A percentile compares a stretch with the other conserved stretches of the same genome.
Evolutionary conservation across 2,797 vertebrate genomes (phyloP).

Genomic region (Coreius guichenoti): DNA sequence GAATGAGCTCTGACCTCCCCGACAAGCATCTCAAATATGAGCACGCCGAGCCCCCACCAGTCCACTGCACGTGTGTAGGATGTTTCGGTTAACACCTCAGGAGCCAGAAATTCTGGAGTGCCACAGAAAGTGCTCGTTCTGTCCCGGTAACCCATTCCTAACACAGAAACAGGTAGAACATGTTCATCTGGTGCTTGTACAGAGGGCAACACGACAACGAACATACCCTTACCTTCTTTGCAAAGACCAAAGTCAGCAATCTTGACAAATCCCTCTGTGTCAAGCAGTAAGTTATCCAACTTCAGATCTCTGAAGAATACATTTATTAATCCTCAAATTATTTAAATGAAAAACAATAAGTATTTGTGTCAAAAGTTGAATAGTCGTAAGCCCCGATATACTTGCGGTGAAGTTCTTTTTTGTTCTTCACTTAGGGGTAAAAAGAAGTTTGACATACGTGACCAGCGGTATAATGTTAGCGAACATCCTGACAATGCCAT

Average conservation of each 20-base stretch:
- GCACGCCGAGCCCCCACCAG: conserved; percentile 98
- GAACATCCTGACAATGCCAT: neutral
- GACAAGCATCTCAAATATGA: conserved; percentile 99
- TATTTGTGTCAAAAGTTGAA: neutral
- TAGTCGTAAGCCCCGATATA: neutral
- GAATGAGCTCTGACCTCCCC: conserved; percentile 88
- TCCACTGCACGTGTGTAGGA: conserved; percentile 97
- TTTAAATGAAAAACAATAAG: neutral
- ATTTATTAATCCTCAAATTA: neutral
- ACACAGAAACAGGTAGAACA: neutral
- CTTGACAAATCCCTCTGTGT: conserved; percentile 98
- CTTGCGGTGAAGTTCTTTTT: neutral
- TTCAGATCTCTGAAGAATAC: conserved; percentile 83
- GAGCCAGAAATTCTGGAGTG: conserved; percentile 97
- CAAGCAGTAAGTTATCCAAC: conserved; percentile 95
- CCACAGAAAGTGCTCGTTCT: conserved; percentile 98
- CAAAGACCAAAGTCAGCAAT: conserved; percentile 99
- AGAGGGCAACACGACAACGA: neutral
- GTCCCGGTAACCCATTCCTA: conserved; percentile 98
- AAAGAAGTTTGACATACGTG: too few relatives aligned
- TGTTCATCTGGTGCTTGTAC: neutral
- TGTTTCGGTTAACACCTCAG: conserved; percentile 96
- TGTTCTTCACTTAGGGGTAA: neutral
- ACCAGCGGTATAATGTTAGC: neutral
- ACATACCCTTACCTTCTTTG: conserved; percentile 88